These are phyloP conservation scores for Astropecten irregularis DNA, from an alignment of 53 echinoderm and acorn worm genomes.

Conservation along the genomic window DNA sequence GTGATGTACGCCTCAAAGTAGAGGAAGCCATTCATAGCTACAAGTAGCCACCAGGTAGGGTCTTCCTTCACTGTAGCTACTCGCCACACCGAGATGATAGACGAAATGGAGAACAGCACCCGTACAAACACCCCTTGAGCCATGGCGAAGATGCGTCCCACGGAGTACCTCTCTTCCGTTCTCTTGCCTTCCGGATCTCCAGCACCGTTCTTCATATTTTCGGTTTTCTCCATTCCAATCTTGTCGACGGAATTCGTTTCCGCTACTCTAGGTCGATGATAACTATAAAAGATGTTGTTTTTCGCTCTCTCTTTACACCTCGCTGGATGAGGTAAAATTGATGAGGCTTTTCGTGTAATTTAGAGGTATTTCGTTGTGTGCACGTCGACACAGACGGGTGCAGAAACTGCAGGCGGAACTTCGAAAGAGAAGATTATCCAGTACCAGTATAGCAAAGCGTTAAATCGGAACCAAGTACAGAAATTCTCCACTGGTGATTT, in stretches of 20 bases:
- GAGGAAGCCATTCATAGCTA: constrained; percentile 69
- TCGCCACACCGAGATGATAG: constrained; percentile 84
- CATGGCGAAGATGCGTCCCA: constrained; percentile 71
- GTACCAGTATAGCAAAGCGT: too few relatives aligned
- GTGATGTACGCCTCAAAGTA: constrained; percentile 89
- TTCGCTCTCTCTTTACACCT: constrained; percentile 9
- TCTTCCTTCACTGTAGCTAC: constrained; percentile 75
- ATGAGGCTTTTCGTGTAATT: constrained; percentile 5
- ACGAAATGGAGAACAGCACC: constrained; percentile 73
- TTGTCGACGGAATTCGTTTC: background rate
- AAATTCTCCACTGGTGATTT: background rate
- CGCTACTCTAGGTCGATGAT: background rate
- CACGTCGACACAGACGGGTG: background rate
- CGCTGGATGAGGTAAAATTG: constrained; percentile 12
- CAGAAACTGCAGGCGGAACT: background rate
- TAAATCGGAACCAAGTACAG: too few relatives aligned
- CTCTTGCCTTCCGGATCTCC: background rate
- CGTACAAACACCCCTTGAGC: constrained; percentile 81
- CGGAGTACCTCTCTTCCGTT: constrained; percentile 29
- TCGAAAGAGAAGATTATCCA: background rate
- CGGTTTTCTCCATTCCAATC: constrained; percentile 15
- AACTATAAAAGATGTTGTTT: constrained; percentile 22
- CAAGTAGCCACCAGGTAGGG: constrained; percentile 80
- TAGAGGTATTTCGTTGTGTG: background rate
- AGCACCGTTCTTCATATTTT: constrained; percentile 20